Base-by-base conservation (phyloP, 2,797 vertebrate species). In the Lepilemur ruficaudatus region DNA sequence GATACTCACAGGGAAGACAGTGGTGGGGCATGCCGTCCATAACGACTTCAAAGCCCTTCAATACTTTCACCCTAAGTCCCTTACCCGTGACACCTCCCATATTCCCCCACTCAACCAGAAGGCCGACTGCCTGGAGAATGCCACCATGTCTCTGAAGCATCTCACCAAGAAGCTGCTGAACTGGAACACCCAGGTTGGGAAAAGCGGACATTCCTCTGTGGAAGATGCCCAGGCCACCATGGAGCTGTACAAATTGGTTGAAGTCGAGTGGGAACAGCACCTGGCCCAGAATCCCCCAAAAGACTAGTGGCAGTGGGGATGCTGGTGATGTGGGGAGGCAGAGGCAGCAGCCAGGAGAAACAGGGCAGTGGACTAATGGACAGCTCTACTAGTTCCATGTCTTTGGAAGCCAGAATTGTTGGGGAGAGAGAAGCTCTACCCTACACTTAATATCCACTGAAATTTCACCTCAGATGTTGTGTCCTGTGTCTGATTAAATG, bases 161-260 rank as follows among this genome's bases (percentile, higher is more conserved):
- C 99, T 99, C 57, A 98, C 99, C 89, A 99, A 99, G 97, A 98
- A 99, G 85, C 98, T 99, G 57, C 98, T 99, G 1, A 98, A 99
- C 94, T 98, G 97, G 6, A 99, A 99, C 94, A 38, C 38, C 38
- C 98, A 99, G 99, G 98, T 94, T 0, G 99, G 99, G 38, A 98
- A 7, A 18, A 97, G 94, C 0, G 99, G 99, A 1, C 99, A 99
- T 96, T 99, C 99, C 14, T 99, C 99, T 0, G 99, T 99, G 83
- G 99, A 99, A 97, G 99, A 99, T 0, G 99, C 99, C 69, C 98
- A 94, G 94, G 99, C 99, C 95, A 99, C 99, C 11, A 99, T 99
- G 99, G 99, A 99, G 89, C 99, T 99, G n/a, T 99, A 99, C 98
- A 99, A 98, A 88, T 93, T 99, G 98, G 99, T 99, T 88, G 99